A percentile compares a stretch with the other conserved stretches of the same genome.
These are phyloP conservation scores for Asbolus verrucosus DNA, from an alignment of 1,140 invertebrate species.

Conservation along the genomic window DNA sequence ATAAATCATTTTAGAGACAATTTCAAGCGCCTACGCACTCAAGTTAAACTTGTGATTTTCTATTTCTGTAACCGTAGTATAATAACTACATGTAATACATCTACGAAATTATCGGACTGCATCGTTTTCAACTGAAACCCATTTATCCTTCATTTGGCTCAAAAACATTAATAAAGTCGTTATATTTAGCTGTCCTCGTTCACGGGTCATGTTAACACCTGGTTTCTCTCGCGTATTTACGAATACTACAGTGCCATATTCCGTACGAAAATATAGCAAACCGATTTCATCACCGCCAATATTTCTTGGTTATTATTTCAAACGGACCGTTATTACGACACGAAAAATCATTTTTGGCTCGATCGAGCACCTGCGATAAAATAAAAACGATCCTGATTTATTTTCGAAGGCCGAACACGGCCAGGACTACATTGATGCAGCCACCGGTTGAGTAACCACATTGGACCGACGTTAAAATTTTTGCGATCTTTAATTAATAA, in stretches of 20 bases:
- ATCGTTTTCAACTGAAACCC: not conserved
- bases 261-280: not conserved
- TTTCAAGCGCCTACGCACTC: not conserved
- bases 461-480: too few species aligned
- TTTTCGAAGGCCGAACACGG: too few species aligned
- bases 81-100: not conserved
- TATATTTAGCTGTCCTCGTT: constrained; percentile 20
- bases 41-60: constrained; percentile 21
- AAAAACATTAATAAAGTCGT: constrained; percentile 22
- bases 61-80: constrained; percentile 22
- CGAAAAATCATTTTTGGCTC: not conserved
- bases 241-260: not conserved
- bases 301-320: too few species aligned
- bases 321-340: too few species aligned
- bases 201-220: constrained; percentile 9
- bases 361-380: too few species aligned
- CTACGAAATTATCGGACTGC: not conserved
- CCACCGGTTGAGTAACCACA: too few species aligned
- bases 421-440: too few species aligned
- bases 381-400: too few species aligned
- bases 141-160: constrained; percentile 32
- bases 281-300: too few species aligned
- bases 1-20: not conserved
- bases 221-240: not conserved
- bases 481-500: not conserved